phyloP scores from a whole-genome alignment of 2,888 invertebrate species.

The Drosophila algonquin region DNA sequence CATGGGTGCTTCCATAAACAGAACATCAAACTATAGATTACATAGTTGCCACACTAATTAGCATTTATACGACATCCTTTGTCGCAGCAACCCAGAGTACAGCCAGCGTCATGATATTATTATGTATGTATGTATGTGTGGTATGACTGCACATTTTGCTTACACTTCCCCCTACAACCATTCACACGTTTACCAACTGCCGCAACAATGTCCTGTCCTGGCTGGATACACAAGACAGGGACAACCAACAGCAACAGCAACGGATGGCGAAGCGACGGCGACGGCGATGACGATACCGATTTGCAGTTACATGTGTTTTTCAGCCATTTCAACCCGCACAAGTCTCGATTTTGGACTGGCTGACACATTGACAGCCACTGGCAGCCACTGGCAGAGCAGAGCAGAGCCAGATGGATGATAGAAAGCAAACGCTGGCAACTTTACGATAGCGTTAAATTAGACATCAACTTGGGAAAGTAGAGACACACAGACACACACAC shows the following conservation, averaged over 20 bases:
- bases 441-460: conserved; percentile 77
- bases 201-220: conserved; percentile 40
- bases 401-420: conserved; percentile 28
- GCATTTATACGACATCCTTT: conserved; percentile 16
- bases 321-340: conserved; percentile 52
- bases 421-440: conserved; percentile 63
- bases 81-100: not conserved
- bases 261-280: conserved; percentile 7
- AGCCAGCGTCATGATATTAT: conserved; percentile 29
- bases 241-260: not conserved
- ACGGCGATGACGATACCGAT: conserved; percentile 49
- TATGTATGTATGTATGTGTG: conserved; percentile 19
- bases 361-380: conserved; percentile 70
- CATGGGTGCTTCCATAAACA: too few species aligned
- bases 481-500: not conserved
- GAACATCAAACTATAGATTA: not conserved
- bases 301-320: conserved; percentile 61
- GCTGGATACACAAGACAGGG: conserved; percentile 1
- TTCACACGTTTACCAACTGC: conserved; percentile 27
- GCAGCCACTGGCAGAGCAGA: conserved; percentile 42
- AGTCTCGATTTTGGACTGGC: conserved; percentile 54
- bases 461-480: conserved; percentile 70
- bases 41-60: not conserved
- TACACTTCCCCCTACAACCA: conserved; percentile 26
- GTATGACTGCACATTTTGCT: conserved; percentile 18